Evolutionary conservation across 2,797 vertebrate species (phyloP).

Genomic region (Muscicapa striata): DNA sequence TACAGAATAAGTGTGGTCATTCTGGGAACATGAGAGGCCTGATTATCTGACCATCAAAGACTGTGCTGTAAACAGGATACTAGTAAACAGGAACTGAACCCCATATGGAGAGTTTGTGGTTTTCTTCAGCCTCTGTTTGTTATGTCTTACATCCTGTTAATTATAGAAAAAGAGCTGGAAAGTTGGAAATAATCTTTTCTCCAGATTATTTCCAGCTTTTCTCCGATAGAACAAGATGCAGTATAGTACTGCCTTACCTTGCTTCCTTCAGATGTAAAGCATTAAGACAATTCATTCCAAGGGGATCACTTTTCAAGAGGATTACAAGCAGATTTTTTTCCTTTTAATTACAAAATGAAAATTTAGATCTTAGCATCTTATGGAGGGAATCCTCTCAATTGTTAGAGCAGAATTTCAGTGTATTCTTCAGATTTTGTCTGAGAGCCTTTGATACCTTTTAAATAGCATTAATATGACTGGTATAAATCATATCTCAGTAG

Average conservation of each 20-base stretch:
- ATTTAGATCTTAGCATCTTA: conserved; percentile 16
- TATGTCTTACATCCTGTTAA: conserved; percentile 74
- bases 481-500: background rate
- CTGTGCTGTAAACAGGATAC: conserved; percentile 79
- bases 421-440: background rate
- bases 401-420: background rate
- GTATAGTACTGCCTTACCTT: conserved; percentile 48
- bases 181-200: conserved; percentile 70
- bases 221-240: conserved; percentile 48
- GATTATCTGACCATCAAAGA: conserved; percentile 73
- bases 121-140: conserved; percentile 73
- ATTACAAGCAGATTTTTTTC: conserved; percentile 22
- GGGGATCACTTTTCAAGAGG: conserved; percentile 62
- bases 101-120: conserved; percentile 75
- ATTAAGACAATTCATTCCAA: conserved; percentile 56
- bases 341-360: conserved; percentile 31
- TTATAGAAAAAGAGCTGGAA: conserved; percentile 73
- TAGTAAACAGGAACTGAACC: conserved; percentile 78
- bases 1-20: conserved; percentile 56
- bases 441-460: background rate
- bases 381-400: background rate
- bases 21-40: conserved; percentile 64
- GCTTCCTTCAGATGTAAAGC: conserved; percentile 59
- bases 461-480: background rate
- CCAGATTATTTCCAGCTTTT: conserved; percentile 69